These are phyloP conservation scores for Eriosoma lanigerum DNA, from an alignment of 1,140 invertebrate genomes.

Conservation along the genomic window DNA sequence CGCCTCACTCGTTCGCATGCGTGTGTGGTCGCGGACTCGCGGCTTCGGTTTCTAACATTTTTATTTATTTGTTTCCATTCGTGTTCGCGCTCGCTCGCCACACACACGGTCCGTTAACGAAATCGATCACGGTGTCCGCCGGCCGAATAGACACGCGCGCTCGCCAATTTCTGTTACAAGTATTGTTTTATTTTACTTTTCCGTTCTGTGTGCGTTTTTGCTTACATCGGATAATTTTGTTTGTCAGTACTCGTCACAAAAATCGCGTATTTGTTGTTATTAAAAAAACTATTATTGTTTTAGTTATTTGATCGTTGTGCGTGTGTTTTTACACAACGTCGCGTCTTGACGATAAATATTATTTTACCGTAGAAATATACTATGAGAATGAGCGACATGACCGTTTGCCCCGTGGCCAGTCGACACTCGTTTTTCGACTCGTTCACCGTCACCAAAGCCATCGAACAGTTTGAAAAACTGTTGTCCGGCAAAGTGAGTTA, in stretches of 20 bases:
- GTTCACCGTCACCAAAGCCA: constrained; percentile 46
- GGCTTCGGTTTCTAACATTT: not conserved
- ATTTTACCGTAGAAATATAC: not conserved
- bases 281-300: not conserved
- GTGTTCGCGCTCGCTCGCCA: constrained; percentile 15
- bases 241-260: too few relatives aligned
- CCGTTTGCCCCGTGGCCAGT: constrained; percentile 37
- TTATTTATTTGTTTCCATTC: constrained; percentile 26
- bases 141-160: not conserved
- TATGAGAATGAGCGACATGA: constrained; percentile 49
- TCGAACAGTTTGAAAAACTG: constrained; percentile 44
- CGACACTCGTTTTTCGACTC: constrained; percentile 44
- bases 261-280: not conserved
- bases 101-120: not conserved
- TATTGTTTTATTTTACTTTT: too few relatives aligned
- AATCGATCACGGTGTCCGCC: too few relatives aligned
- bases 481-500: constrained; percentile 46
- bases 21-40: not conserved
- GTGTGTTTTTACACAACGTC: not conserved
- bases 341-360: not conserved
- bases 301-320: not conserved
- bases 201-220: too few relatives aligned
- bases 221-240: too few relatives aligned
- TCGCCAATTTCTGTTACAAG: not conserved
- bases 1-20: not conserved